phyloP scores from a whole-genome alignment of 2,888 invertebrate species.

The Ariolimax columbianus region DNA sequence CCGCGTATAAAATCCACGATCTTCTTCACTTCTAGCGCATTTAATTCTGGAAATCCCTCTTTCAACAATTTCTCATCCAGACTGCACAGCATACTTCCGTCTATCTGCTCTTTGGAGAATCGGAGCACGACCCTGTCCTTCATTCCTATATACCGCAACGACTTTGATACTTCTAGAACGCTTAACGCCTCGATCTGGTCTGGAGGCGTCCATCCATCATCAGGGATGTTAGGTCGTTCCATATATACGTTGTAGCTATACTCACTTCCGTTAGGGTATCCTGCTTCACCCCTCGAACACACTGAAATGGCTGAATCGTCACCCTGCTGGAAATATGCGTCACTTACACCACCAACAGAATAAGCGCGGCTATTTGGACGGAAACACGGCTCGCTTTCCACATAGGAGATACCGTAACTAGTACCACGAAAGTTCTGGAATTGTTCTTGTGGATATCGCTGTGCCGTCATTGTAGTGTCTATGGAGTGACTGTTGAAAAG shows the following conservation, averaged over 20 bases:
- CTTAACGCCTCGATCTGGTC: constrained; percentile 65
- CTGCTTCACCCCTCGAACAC: constrained; percentile 66
- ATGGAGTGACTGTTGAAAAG: constrained; percentile 31
- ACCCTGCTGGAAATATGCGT: constrained; percentile 63
- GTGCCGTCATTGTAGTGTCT: background rate
- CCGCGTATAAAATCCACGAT: constrained; percentile 75
- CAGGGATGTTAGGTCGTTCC: constrained; percentile 55
- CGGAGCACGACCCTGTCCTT: constrained; percentile 72
- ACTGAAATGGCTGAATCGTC: constrained; percentile 73
- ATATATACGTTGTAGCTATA: constrained; percentile 71
- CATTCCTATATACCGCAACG: constrained; percentile 75
- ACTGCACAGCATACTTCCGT: constrained; percentile 73
- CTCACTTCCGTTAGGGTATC: constrained; percentile 68
- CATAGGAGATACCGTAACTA: constrained; percentile 55
- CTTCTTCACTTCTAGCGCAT: constrained; percentile 75
- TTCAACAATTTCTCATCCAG: constrained; percentile 71
- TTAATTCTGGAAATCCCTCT: constrained; percentile 76
- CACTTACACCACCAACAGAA: constrained; percentile 58
- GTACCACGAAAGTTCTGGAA: constrained; percentile 15
- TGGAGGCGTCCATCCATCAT: constrained; percentile 74
- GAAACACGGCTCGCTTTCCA: constrained; percentile 66
- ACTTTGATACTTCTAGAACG: constrained; percentile 73
- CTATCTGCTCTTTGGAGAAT: constrained; percentile 75
- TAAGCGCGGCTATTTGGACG: constrained; percentile 22
- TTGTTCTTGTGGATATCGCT: constrained; percentile 19